A percentile compares a stretch with the other conserved stretches of the same genome.
Conservation (phyloP, 2,113 vertebrate species). For the Dryoscopus gambensis region DNA sequence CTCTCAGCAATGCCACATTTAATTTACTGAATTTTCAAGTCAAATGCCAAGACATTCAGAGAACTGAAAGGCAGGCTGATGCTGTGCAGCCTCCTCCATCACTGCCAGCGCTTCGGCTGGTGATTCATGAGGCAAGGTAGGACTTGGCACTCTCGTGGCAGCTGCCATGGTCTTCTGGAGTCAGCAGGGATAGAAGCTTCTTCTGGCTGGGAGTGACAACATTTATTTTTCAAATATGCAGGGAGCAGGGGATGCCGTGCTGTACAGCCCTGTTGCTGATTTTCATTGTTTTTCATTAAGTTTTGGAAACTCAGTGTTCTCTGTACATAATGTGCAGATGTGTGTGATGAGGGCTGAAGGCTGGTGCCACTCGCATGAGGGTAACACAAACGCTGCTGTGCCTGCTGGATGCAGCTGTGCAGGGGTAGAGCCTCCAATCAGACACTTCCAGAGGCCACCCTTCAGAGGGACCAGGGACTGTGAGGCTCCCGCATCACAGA, state of each 20-base stretch:
- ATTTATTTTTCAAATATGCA: neutral
- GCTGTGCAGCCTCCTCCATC: neutral
- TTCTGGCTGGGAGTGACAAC: neutral
- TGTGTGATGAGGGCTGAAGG: neutral
- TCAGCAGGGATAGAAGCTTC: neutral
- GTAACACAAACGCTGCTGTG: neutral
- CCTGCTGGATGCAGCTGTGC: neutral
- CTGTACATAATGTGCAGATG: neutral
- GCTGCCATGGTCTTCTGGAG: neutral
- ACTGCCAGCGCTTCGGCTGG: neutral
- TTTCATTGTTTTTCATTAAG: neutral
- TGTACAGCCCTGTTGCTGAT: neutral
- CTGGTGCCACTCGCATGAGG: neutral
- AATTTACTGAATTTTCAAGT: slow-evolving; percentile 50
- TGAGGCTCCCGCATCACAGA: neutral
- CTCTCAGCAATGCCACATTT: slow-evolving; percentile 48
- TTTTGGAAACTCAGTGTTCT: neutral
- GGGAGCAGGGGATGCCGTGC: neutral
- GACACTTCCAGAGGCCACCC: neutral
- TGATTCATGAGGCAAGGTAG: slow-evolving; percentile 9
- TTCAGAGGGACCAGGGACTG: neutral
- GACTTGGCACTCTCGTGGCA: neutral
- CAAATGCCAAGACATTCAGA: slow-evolving; percentile 43
- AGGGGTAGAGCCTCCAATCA: neutral
- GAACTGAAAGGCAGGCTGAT: neutral